Evolutionary conservation across 2,113 vertebrate species (phyloP).

Genomic region (Pluvianellus socialis): DNA sequence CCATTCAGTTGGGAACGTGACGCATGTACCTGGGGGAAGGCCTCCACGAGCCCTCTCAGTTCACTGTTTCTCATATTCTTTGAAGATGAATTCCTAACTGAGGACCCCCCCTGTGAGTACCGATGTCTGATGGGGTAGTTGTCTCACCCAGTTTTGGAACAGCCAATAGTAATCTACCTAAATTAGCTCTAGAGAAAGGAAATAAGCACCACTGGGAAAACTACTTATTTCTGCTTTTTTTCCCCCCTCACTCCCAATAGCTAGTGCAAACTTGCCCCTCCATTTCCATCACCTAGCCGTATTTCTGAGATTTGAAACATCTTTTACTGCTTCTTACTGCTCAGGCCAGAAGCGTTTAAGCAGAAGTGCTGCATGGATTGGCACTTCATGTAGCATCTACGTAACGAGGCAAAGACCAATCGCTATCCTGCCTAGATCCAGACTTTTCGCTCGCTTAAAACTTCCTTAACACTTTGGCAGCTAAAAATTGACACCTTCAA

Average conservation of each 20-base stretch:
- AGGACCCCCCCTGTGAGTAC: not conserved
- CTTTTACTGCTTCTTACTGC: not conserved
- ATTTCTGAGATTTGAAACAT: not conserved
- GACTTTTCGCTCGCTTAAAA: not conserved
- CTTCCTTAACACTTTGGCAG: not conserved
- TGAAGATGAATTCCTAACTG: not conserved
- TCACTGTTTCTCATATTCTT: not conserved
- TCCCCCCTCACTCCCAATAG: not conserved
- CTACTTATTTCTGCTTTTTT: not conserved
- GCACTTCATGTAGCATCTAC: not conserved
- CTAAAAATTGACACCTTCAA: slow-evolving; percentile 80
- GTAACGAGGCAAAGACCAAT: not conserved
- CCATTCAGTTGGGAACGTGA: not conserved
- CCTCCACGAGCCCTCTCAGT: not conserved
- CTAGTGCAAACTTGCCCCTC: not conserved
- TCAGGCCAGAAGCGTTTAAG: not conserved
- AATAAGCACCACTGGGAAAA: not conserved
- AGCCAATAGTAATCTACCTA: not conserved
- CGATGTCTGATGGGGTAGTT: not conserved
- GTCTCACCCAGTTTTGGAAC: not conserved
- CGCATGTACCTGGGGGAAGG: not conserved
- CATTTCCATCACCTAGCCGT: not conserved
- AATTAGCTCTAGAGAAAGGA: not conserved
- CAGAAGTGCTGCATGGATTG: not conserved
- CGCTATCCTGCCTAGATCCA: not conserved